A percentile compares a stretch with the other conserved stretches of the same genome.
phyloP scores from a whole-genome alignment of 1,140 invertebrate species.

The Wasmannia auropunctata region DNA sequence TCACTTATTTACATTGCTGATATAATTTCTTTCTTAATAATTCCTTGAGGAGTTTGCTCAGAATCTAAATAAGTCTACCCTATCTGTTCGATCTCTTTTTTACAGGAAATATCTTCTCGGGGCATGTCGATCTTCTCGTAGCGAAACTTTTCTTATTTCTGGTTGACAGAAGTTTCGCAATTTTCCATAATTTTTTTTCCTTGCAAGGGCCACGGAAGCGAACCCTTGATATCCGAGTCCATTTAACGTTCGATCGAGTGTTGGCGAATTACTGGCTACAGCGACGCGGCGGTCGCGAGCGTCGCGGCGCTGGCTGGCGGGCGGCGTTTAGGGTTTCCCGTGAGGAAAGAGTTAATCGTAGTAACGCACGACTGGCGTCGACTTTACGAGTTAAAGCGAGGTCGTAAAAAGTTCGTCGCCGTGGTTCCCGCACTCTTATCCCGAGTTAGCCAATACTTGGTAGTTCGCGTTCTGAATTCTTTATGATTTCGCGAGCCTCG shows the following conservation, averaged over 20 bases:
- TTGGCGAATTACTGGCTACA: slow-evolving; percentile 7
- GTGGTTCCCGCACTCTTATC: slow-evolving; percentile 22
- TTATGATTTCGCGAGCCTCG: slow-evolving; percentile 38
- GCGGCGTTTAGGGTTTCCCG: slow-evolving; percentile 4
- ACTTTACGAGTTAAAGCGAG: slow-evolving; percentile 35
- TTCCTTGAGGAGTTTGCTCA: neutral
- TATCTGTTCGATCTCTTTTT: neutral
- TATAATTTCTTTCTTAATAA: neutral
- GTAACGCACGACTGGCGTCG: slow-evolving; percentile 11
- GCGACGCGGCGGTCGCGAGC: neutral
- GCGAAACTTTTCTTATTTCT: slow-evolving; percentile 43
- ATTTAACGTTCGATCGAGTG: slow-evolving; percentile 30
- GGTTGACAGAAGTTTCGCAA: slow-evolving; percentile 22
- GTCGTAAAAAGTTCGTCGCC: slow-evolving; percentile 30
- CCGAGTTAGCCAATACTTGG: slow-evolving; percentile 36
- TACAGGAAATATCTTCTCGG: slow-evolving; percentile 12
- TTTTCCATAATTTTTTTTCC: slow-evolving; percentile 32
- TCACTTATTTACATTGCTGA: neutral
- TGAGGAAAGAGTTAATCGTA: slow-evolving; percentile 39
- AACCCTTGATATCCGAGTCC: neutral
- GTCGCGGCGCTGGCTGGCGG: neutral
- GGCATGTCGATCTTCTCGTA: neutral
- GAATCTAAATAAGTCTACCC: slow-evolving; percentile 23
- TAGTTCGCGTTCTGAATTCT: slow-evolving; percentile 45
- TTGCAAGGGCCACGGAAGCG: neutral